phyloP scores from a whole-genome alignment of 2,888 invertebrate species.

The Hypselothyrea guttata region DNA sequence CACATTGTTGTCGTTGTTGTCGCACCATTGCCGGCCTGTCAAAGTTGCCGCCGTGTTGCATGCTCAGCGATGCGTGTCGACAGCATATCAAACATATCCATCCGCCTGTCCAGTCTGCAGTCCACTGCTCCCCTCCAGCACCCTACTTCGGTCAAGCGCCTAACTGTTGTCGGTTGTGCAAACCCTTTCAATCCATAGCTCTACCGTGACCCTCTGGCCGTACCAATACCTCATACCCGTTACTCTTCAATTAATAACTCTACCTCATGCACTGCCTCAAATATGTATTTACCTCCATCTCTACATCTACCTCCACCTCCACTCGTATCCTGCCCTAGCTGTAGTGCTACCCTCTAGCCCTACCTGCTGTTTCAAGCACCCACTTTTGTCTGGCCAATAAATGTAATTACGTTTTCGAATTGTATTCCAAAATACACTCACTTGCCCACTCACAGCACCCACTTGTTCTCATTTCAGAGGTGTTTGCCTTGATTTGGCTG shows the following conservation, averaged over 20 bases:
- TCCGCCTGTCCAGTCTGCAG: conserved; percentile 24
- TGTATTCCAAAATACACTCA: conserved; percentile 44
- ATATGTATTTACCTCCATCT: conserved; percentile 4
- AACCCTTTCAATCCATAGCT: conserved; percentile 13
- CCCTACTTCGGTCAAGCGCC: conserved; percentile 17
- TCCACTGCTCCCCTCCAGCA: neutral
- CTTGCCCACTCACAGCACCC: conserved; percentile 4
- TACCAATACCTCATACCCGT: neutral
- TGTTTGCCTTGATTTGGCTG: neutral
- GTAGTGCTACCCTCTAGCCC: conserved; percentile 4
- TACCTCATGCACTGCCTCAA: no score
- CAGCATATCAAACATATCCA: conserved; percentile 69
- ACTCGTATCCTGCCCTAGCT: no score
- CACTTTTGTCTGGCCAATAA: conserved; percentile 51
- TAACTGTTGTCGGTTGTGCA: conserved; percentile 36
- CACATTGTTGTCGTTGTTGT: conserved; percentile 51
- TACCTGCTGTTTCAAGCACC: conserved; percentile 1
- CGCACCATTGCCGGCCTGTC: conserved; percentile 48
- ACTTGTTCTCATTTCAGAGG: neutral
- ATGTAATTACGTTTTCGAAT: conserved; percentile 68
- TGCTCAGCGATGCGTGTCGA: conserved; percentile 77
- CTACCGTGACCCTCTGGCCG: conserved; percentile 21
- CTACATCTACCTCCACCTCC: conserved; percentile 4
- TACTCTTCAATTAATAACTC: no score
- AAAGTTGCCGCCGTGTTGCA: conserved; percentile 56